Evolutionary conservation across 2,113 vertebrate genomes (phyloP), one percentile per base, ranked within the genome.

Genomic region (Nerophis lumbriciformis): DNA sequence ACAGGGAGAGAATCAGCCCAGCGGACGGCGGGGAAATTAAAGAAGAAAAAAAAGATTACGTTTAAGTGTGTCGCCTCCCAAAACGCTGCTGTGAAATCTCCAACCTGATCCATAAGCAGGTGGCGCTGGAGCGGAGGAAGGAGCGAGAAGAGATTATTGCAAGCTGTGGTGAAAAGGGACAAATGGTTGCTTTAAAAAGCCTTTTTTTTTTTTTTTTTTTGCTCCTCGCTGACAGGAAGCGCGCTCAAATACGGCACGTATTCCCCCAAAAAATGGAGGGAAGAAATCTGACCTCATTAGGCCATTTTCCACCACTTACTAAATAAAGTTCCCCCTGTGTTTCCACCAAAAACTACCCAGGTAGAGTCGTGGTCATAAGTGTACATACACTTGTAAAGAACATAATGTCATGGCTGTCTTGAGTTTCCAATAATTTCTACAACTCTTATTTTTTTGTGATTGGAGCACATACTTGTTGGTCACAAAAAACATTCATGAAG

Each of bases 1-100:
- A 96, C 94, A 95, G 93, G 90, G 91, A 92, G 92, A 94, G 95
- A 97, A 97, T 95, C 93, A 94, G 92, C 90, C 88, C 90, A 92
- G 90, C 89, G 92, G 92, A 95, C 92, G 90, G 93, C 87, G 92
- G 91, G 91, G 91, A 94, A 93, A 92, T 93, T 93, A 81, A 86
- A 81, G 81, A 75, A 79, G 61, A 54, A 95, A 65, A 93, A 94
- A 84, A 94, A 94, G 94, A 96, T 98, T 98, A 98, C 94, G 93
- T 93, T 93, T 88, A 94, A 96, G 93, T 92, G 91, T 94, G 93
- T 93, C 94, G 94, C 86, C 83, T 86, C 73, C 59, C 28, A 4
- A 61, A 81, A 87, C 77, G 80, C 77, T 72, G 71, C 74, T 78
- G 85, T 79, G 76, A 81, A 87, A 83, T 86, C 80, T 83, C 71